A percentile compares a stretch with the other conserved stretches of the same genome.
These are phyloP conservation scores for Acrobasis suavella DNA, from an alignment of 2,888 invertebrate genomes.

Conservation along the genomic window DNA sequence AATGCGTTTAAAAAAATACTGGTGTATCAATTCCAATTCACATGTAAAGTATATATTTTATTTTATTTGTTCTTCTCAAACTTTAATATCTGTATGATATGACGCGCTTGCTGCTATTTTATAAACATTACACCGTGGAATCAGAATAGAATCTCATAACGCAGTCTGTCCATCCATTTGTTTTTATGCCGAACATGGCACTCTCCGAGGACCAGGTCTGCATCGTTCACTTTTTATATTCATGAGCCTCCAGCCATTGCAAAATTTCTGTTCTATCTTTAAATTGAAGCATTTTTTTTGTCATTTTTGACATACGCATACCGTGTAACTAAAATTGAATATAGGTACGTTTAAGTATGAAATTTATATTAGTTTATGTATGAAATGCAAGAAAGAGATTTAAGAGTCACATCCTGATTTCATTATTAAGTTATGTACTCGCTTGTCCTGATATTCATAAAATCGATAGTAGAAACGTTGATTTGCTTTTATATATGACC, in stretches of 20 bases:
- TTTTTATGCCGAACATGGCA: neutral
- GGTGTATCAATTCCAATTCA: no score
- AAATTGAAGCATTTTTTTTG: neutral
- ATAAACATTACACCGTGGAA: neutral
- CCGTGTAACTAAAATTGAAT: no score
- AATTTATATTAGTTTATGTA: no score
- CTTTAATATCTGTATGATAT: neutral
- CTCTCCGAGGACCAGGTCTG: conserved; percentile 8
- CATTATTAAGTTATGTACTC: no score
- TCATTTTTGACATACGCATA: neutral
- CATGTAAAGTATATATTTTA: neutral
- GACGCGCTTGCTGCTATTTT: neutral
- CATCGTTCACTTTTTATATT: conserved; percentile 7
- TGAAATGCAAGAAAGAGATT: no score
- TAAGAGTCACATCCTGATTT: no score
- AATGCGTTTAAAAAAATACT: no score
- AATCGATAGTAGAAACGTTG: no score
- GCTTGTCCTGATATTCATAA: no score
- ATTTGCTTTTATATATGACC: no score
- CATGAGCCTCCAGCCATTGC: conserved; percentile 3
- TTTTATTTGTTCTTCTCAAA: neutral
- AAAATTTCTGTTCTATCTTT: conserved; percentile 5
- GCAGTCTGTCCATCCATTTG: conserved; percentile 11
- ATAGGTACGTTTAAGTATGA: no score
- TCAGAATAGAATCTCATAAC: neutral